phyloP scores from a whole-genome alignment of 1,140 invertebrate species.

The Drosophila auraria region DNA sequence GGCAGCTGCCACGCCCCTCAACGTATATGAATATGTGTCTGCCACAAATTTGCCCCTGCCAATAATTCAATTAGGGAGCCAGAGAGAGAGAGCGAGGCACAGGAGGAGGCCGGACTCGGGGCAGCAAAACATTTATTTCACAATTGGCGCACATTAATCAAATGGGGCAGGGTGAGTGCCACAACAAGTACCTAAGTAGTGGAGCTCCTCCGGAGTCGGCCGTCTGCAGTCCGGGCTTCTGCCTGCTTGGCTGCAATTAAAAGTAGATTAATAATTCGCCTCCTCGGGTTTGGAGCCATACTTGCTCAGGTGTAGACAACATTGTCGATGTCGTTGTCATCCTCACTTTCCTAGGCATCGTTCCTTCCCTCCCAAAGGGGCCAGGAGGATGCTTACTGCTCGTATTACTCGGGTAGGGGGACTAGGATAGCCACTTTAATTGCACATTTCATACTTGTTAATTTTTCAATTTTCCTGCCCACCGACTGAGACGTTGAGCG shows the following conservation, averaged over 20 bases:
- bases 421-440: conserved; percentile 67
- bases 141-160: conserved; percentile 82
- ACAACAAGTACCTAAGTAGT: conserved; percentile 72
- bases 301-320: conserved; percentile 69
- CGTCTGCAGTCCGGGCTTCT: not conserved
- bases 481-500: conserved; percentile 61
- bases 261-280: conserved; percentile 80
- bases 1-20: conserved; percentile 26
- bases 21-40: conserved; percentile 44
- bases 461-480: conserved; percentile 82
- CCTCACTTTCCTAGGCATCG: conserved; percentile 49
- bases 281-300: conserved; percentile 14
- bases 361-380: not conserved
- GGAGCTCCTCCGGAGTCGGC: conserved; percentile 13
- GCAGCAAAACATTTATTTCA: conserved; percentile 75
- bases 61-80: conserved; percentile 78
- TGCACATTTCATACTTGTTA: conserved; percentile 83
- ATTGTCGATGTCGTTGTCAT: conserved; percentile 59
- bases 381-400: conserved; percentile 10
- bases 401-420: conserved; percentile 52
- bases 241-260: conserved; percentile 68
- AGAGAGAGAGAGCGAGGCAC: conserved; percentile 12
- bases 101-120: conserved; percentile 12
- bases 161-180: conserved; percentile 57
- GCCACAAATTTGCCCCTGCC: conserved; percentile 77